Evolutionary conservation across 2,113 vertebrate genomes (phyloP).

Genomic region (Antennarius striatus): DNA sequence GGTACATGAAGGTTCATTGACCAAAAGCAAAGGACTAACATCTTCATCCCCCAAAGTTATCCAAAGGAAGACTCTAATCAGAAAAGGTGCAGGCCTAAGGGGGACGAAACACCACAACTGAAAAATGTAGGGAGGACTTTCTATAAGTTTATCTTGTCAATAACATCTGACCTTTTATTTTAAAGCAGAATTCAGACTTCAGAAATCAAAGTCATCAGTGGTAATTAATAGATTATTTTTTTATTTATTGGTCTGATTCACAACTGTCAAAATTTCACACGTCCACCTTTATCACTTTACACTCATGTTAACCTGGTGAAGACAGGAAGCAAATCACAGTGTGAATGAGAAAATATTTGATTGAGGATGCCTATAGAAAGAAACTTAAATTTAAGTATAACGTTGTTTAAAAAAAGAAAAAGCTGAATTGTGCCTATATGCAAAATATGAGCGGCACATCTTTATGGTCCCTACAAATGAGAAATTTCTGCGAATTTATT

Average conservation of each 20-base stretch:
- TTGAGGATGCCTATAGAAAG: no score
- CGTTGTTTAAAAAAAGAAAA: no score
- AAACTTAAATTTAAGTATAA: no score
- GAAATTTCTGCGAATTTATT: no score
- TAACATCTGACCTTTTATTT: slow-evolving; percentile 41
- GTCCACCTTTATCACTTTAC: slow-evolving; percentile 72
- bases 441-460: no score
- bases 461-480: no score
- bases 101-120: not conserved
- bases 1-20: slow-evolving; percentile 71
- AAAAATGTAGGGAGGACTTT: slow-evolving; percentile 11
- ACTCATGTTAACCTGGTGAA: slow-evolving; percentile 63
- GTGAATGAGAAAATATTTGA: slow-evolving; percentile 35
- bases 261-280: slow-evolving; percentile 71
- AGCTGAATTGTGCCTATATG: no score
- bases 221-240: slow-evolving; percentile 77
- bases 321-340: slow-evolving; percentile 35
- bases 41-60: slow-evolving; percentile 59
- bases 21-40: slow-evolving; percentile 69
- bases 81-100: not conserved
- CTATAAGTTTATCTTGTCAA: slow-evolving; percentile 22
- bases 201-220: slow-evolving; percentile 41
- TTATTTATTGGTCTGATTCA: slow-evolving; percentile 78
- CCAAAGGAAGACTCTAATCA: slow-evolving; percentile 50
- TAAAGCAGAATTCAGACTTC: slow-evolving; percentile 37